Base-by-base conservation (phyloP, 2,113 vertebrate genomes). In the Lophotis ruficrista region DNA sequence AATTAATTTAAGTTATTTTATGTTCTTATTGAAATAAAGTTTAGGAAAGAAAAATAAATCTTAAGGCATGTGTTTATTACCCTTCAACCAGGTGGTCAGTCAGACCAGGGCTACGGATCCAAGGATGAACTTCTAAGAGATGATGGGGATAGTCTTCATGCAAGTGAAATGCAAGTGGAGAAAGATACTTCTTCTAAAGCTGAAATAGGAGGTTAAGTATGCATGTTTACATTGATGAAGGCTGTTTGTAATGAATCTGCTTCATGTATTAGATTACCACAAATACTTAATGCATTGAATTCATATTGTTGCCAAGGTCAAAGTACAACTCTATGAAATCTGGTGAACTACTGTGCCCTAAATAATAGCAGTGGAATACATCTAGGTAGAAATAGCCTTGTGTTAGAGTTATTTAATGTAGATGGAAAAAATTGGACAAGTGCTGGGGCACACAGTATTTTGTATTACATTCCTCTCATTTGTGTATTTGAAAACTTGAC, bases 41-140 rank as follows among this genome's bases (percentile, higher is more conserved):
- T 48, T 20, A 66, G 37, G 79, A 83, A 94, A 43, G 20, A 43
- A 89, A 78, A 75, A 15, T 1, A 18, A 61, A 38, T 28, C 48
- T 86, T 86, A 64, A 95, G 68, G 37, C 35, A 9, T 45, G 10
- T 89, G 23, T 28, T 56, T 95, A 4, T 71, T 33, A 97, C 98
- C 57, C 72, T 96, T 95, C 19, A 56, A 91, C 89, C 89, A 98
- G 98, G 98, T 24, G 97, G 96, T 85, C 99, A 99, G 93, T 99
- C 98, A 80, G 99, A 99, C 96, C 99, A 99, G 89, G 98, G 98
- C 89, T 99, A 99, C 11, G 99, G 98, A 75, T 99, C 98, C 17
- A 99, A 99, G 95, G 99, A 99, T 94, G 99, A 99, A 95, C 96
- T 99, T 33, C 72, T 98, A 96, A 98, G 98, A 96, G 98, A 98